Evolutionary conservation across 2,797 vertebrate species (phyloP).

Genomic region (Cossypha polioptera): DNA sequence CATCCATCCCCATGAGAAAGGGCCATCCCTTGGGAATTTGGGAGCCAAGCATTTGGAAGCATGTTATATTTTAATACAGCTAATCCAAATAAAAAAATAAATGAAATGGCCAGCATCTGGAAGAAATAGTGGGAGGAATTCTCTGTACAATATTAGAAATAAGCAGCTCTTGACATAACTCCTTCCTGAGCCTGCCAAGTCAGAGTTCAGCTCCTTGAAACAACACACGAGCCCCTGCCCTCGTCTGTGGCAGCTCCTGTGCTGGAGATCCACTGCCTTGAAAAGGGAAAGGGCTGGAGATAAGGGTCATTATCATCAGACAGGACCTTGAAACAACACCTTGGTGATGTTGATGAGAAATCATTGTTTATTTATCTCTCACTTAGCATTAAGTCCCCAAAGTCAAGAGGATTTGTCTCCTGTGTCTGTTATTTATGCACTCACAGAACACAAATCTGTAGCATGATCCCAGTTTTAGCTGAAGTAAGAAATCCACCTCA

Average conservation of each 20-base stretch:
- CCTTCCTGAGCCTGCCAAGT: conserved; percentile 35
- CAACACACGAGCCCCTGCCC: background rate
- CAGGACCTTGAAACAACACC: background rate
- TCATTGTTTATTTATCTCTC: background rate
- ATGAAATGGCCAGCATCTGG: conserved; percentile 23
- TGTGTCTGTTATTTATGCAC: background rate
- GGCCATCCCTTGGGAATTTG: background rate
- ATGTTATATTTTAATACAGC: conserved; percentile 29
- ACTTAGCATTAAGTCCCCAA: background rate
- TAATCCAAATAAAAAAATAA: conserved; percentile 60
- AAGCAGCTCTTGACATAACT: conserved; percentile 10
- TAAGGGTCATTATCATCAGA: background rate
- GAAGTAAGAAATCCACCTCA: background rate
- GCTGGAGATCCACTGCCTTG: background rate
- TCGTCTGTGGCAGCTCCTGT: background rate
- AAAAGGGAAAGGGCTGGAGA: background rate
- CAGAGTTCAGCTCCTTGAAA: conserved; percentile 27
- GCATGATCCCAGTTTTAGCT: background rate
- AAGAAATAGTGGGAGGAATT: conserved; percentile 46
- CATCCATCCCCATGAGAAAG: conserved; percentile 18
- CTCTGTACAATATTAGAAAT: conserved; percentile 50
- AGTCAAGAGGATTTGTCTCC: background rate
- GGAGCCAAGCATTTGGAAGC: background rate
- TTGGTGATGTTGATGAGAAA: background rate
- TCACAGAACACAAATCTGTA: background rate